phyloP scores from a whole-genome alignment of 2,113 vertebrate genomes.

The Ageneiosus marmoratus region DNA sequence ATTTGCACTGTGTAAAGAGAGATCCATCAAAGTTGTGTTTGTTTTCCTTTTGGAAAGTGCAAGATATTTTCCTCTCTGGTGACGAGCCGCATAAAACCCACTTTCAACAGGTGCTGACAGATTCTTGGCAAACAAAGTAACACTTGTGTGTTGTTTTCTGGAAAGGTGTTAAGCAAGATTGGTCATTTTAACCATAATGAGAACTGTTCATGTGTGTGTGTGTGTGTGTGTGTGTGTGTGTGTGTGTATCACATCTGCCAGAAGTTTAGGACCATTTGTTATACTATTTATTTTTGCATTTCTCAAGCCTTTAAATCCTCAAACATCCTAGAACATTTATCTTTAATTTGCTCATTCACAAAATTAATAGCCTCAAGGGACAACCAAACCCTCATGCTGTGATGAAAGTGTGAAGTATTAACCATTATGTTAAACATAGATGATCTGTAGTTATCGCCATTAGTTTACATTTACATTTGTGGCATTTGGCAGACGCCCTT shows the following conservation, averaged over 20 bases:
- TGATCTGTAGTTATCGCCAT: conserved; percentile 6
- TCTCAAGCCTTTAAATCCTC: not conserved
- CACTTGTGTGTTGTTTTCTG: not conserved
- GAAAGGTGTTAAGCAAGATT: conserved; percentile 5
- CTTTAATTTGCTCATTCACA: not conserved
- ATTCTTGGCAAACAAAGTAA: conserved; percentile 40
- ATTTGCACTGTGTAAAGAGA: conserved; percentile 28
- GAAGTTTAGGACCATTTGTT: not conserved
- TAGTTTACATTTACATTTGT: too few relatives aligned
- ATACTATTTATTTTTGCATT: not conserved
- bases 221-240: conserved; percentile 7
- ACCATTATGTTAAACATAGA: not conserved
- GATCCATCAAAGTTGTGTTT: conserved; percentile 36
- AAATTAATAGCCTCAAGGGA: not conserved
- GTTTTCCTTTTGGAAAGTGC: conserved; percentile 28
- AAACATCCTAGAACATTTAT: not conserved
- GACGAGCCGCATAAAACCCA: conserved; percentile 24
- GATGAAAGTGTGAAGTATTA: not conserved
- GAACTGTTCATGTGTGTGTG: not conserved
- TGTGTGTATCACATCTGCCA: not conserved
- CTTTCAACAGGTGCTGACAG: conserved; percentile 33
- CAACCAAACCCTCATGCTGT: not conserved
- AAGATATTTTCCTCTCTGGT: conserved; percentile 33
- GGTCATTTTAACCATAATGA: not conserved
- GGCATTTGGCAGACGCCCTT: too few relatives aligned